These are phyloP conservation scores for Timema cristinae DNA, from an alignment of 2,888 invertebrate genomes.

Conservation along the genomic window DNA sequence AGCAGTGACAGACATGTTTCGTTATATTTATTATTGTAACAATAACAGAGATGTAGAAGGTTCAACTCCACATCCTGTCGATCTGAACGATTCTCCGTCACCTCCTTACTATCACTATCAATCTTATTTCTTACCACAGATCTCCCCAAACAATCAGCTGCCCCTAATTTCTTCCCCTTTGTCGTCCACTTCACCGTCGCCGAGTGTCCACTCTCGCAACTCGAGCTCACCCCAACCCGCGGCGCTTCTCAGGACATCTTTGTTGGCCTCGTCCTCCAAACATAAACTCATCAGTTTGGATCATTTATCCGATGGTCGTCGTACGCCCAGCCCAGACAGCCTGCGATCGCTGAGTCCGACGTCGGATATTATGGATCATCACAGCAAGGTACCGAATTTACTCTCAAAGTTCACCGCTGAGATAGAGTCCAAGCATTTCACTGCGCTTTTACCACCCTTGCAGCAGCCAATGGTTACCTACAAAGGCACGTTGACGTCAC, in stretches of 20 bases:
- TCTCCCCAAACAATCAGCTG: not conserved
- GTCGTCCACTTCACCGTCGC: no score
- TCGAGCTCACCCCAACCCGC: conserved; percentile 1
- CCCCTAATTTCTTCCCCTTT: not conserved
- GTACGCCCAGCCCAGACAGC: conserved; percentile 54
- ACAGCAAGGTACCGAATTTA: conserved; percentile 14
- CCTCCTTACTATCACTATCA: no score
- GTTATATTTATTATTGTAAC: conserved; percentile 30
- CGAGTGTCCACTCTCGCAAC: not conserved
- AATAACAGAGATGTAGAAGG: conserved; percentile 22
- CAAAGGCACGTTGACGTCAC: conserved; percentile 9
- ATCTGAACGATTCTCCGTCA: no score
- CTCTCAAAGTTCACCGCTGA: conserved; percentile 16
- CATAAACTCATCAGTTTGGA: conserved; percentile 17
- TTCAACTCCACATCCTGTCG: not conserved
- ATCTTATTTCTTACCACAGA: not conserved
- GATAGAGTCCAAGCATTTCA: conserved; percentile 27
- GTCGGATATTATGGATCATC: conserved; percentile 32
- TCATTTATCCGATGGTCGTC: conserved; percentile 38
- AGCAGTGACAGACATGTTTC: conserved; percentile 29
- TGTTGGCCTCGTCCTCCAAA: no score
- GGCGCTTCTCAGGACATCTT: not conserved
- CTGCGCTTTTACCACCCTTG: conserved; percentile 34
- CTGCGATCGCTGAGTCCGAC: conserved; percentile 47
- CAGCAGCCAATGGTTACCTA: conserved; percentile 17